These are phyloP conservation scores for Dorcus parallelipipedus DNA, from an alignment of 2,888 invertebrate species.

Conservation along the genomic window DNA sequence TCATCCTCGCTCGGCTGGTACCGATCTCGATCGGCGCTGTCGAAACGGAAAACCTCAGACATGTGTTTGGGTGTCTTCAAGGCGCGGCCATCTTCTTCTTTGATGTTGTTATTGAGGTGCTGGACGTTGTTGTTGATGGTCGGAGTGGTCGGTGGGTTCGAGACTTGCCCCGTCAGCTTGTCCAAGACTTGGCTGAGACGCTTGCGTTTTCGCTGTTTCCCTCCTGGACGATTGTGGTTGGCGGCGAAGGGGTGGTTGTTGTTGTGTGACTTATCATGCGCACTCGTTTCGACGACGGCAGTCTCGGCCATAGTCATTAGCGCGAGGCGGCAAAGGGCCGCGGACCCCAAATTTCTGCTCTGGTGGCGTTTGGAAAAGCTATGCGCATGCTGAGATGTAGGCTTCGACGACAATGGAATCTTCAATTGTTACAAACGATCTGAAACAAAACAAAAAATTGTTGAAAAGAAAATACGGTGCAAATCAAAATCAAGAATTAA, in stretches of 20 bases:
- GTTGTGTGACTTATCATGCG: slow-evolving; percentile 48
- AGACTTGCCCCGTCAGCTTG: slow-evolving; percentile 57
- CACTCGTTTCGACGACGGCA: slow-evolving; percentile 51
- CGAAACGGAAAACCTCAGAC: slow-evolving; percentile 55
- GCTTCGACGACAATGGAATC: background rate
- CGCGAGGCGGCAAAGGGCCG: slow-evolving; percentile 56
- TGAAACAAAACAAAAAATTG: slow-evolving; percentile 6
- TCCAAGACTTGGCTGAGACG: slow-evolving; percentile 78
- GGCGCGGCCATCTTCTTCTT: slow-evolving; percentile 34
- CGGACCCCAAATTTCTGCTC: slow-evolving; percentile 42
- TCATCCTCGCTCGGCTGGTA: slow-evolving; percentile 53
- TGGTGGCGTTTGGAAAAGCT: slow-evolving; percentile 22
- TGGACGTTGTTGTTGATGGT: slow-evolving; percentile 52
- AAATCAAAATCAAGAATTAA: too few relatives aligned
- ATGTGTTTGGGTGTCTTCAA: slow-evolving; percentile 42
- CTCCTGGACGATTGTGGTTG: slow-evolving; percentile 59
- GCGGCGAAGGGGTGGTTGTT: slow-evolving; percentile 61
- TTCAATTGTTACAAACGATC: slow-evolving; percentile 1
- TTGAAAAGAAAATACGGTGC: too few relatives aligned
- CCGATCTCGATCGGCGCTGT: slow-evolving; percentile 42
- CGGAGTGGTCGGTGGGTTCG: slow-evolving; percentile 26
- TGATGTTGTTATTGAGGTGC: slow-evolving; percentile 43
- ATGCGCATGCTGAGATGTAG: slow-evolving; percentile 30
- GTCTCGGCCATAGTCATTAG: slow-evolving; percentile 74
- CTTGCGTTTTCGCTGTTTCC: slow-evolving; percentile 73